Evolutionary conservation across 1,140 invertebrate species (phyloP), one percentile per base, ranked within the genome.

Genomic region (Micrasema longulum): DNA sequence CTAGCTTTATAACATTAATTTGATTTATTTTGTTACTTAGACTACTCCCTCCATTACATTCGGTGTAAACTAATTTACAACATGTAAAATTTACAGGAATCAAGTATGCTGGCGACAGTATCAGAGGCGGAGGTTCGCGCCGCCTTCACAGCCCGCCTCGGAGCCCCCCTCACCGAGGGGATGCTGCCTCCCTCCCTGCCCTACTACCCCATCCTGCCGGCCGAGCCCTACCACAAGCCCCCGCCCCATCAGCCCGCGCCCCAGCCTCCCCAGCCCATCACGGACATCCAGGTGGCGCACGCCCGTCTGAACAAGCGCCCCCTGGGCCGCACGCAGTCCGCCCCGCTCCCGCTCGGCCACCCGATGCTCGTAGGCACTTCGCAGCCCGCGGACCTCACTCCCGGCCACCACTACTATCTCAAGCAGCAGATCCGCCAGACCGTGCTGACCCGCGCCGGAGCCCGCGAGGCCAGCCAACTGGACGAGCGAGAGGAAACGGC

Each of bases 261-360:
- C 60, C 77, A 80, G 7, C 77, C 68, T 12, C 72, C 82, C 47
- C 82, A 83, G 72, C 83, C 82, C 1, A 83, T 84, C 64, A 83
- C 82, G 53, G 82, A 84, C 76, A 76, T 82, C 48, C 82, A 83
- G 75, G 80, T 80, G 48, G 90, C 91, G 64, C 89, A 92, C 78
- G 91, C 91, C 74, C 89, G 92, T 78, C 87, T 94, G 23, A 89
- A 89, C 81, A 93, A 92, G 84, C 88, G 94, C 75, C 94, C 94
- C 70, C 87, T 97, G 80, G 94, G 94, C 71, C 89, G 95, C 77
- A 97, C 95, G n/a, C 95, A 97, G 81, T 95, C 93, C 10, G 96
- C 96, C 3, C 96, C 97, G 0, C 83, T 98, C 75, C 97, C 97
- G 22, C 85, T 99, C n/a, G 95, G 95, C 2, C 95, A 97, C 85